Evolutionary conservation across 2,113 vertebrate genomes (phyloP).

Genomic region (Trinectes maculatus): DNA sequence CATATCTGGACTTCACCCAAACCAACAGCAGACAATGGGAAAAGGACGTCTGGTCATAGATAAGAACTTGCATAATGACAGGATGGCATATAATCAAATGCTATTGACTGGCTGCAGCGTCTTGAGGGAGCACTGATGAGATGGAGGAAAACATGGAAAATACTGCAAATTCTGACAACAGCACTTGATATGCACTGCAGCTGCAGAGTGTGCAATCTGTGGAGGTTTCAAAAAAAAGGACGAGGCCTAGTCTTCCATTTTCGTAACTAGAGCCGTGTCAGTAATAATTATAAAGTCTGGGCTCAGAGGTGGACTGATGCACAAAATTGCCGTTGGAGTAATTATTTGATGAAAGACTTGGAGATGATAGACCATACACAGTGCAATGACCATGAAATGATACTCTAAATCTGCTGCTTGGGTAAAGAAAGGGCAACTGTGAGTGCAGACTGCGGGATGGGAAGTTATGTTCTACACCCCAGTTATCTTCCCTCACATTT

Average conservation of each 20-base stretch:
- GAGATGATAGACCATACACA: constrained; percentile 46
- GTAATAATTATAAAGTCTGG: constrained; percentile 61
- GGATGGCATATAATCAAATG: constrained; percentile 60
- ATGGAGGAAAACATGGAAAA: constrained; percentile 63
- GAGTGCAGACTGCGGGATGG: constrained; percentile 5
- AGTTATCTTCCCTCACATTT: constrained; percentile 41
- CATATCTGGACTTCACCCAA: constrained; percentile 69
- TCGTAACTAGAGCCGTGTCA: constrained; percentile 53
- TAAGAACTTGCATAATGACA: constrained; percentile 61
- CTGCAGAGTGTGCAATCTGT: constrained; percentile 32
- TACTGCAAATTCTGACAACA: constrained; percentile 44
- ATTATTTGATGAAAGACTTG: constrained; percentile 63
- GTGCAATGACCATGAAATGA: constrained; percentile 54
- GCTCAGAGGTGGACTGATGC: constrained; percentile 60
- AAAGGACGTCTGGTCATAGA: constrained; percentile 47
- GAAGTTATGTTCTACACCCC: constrained; percentile 44
- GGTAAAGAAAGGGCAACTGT: constrained; percentile 20
- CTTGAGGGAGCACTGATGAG: constrained; percentile 52
- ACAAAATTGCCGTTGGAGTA: constrained; percentile 56
- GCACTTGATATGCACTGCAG: constrained; percentile 57
- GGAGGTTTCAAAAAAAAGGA: constrained; percentile 34
- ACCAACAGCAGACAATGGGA: constrained; percentile 46
- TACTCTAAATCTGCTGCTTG: constrained; percentile 37
- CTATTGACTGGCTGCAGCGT: constrained; percentile 63
- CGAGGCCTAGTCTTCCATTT: constrained; percentile 44